Evolutionary conservation across 2,113 vertebrate genomes (phyloP).

Genomic region (Cygnus atratus): DNA sequence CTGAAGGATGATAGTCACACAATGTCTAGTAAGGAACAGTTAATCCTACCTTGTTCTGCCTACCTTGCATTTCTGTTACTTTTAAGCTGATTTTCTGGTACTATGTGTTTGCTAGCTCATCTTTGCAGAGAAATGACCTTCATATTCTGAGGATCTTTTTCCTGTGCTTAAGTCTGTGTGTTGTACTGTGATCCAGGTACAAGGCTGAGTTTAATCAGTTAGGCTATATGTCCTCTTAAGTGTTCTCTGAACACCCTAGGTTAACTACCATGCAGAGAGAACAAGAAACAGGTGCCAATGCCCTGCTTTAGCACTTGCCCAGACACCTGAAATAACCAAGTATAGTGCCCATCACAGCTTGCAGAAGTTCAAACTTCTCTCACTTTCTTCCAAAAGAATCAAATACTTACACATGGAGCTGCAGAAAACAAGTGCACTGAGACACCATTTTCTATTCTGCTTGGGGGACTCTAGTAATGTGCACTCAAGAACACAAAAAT

Average conservation of each 20-base stretch:
- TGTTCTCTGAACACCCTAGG: background rate
- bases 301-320: background rate
- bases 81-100: background rate
- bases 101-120: background rate
- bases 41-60: background rate
- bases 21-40: background rate
- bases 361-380: background rate
- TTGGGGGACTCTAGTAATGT: fast-evolving
- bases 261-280: background rate
- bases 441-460: background rate
- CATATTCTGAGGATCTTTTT: background rate
- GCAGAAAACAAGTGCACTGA: background rate
- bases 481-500: background rate
- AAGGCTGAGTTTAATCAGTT: background rate
- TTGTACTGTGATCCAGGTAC: background rate
- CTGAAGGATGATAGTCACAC: background rate
- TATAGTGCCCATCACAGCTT: background rate
- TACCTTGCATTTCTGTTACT: background rate
- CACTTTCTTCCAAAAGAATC: background rate
- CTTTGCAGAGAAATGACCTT: background rate
- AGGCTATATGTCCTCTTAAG: background rate
- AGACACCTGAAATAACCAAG: background rate
- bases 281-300: background rate
- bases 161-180: fast-evolving
- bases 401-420: fast-evolving